Conservation (phyloP, 2,797 vertebrate species). For the Coregonus suidteri region DNA sequence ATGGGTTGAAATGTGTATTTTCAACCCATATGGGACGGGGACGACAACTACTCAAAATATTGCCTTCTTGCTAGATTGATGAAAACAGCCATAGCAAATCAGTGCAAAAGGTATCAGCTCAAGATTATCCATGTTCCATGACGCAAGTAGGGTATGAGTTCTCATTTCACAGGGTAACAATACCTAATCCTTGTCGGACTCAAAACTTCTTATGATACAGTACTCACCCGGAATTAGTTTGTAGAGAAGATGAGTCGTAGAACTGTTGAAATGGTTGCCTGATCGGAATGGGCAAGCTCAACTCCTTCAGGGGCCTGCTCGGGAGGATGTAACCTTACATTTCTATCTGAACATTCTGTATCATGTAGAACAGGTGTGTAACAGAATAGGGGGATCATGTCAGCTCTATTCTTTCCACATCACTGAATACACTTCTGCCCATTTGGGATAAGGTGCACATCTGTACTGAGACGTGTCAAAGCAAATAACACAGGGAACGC, state of each 20-base stretch:
- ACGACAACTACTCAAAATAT: too few species aligned
- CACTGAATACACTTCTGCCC: not conserved
- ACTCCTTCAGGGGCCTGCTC: not conserved
- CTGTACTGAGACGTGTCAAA: not conserved
- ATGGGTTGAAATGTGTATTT: too few species aligned
- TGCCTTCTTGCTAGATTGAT: too few species aligned
- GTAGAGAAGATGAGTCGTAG: not conserved
- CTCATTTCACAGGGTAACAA: not conserved
- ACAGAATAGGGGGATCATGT: not conserved
- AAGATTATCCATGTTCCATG: not conserved
- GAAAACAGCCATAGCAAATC: too few species aligned
- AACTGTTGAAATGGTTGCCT: not conserved
- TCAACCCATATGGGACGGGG: too few species aligned
- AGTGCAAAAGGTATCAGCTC: not conserved
- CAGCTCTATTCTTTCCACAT: not conserved
- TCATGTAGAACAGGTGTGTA: not conserved
- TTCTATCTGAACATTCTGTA: not conserved
- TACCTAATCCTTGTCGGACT: not conserved
- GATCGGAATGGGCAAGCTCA: not conserved
- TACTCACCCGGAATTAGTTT: not conserved
- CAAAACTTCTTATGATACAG: not conserved
- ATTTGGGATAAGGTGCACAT: not conserved
- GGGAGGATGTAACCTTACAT: not conserved
- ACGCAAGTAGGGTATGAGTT: not conserved
- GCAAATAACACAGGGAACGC: not conserved